phyloP scores from a whole-genome alignment of 2,113 vertebrate genomes.

The Tichodroma muraria region DNA sequence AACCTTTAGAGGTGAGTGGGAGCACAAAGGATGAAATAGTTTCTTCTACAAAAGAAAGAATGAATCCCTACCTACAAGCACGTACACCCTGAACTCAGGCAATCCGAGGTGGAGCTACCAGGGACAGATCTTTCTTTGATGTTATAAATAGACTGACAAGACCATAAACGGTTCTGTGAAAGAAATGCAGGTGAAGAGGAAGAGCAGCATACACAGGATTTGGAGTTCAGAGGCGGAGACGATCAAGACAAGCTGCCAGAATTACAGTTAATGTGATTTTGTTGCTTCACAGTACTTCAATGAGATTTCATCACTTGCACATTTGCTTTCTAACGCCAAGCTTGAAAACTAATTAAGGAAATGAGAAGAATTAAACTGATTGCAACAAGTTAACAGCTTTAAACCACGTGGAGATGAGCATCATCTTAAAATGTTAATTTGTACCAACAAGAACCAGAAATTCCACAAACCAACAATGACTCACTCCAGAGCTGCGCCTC shows the following conservation, averaged over 20 bases:
- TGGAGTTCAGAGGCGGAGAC: neutral
- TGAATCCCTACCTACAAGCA: neutral
- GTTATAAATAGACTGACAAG: neutral
- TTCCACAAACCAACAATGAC: neutral
- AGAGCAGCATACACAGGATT: neutral
- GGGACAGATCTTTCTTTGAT: neutral
- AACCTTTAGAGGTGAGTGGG: neutral
- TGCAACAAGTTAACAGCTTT: constrained; percentile 15
- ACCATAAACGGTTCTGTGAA: neutral
- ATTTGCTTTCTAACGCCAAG: neutral
- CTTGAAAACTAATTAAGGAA: constrained; percentile 12
- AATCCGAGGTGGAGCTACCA: neutral
- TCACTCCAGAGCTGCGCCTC: neutral
- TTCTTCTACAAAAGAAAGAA: neutral
- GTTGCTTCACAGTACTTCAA: neutral
- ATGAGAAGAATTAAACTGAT: constrained; percentile 27
- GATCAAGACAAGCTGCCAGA: neutral
- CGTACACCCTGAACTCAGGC: neutral
- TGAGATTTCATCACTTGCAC: neutral
- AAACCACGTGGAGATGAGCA: neutral
- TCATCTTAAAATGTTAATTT: neutral
- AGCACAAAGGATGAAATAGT: neutral
- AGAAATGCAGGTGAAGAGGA: neutral
- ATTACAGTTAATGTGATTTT: neutral
- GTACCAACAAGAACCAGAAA: neutral